These are phyloP conservation scores for Pyrrhia umbra DNA, from an alignment of 2,888 invertebrate genomes.

Conservation along the genomic window DNA sequence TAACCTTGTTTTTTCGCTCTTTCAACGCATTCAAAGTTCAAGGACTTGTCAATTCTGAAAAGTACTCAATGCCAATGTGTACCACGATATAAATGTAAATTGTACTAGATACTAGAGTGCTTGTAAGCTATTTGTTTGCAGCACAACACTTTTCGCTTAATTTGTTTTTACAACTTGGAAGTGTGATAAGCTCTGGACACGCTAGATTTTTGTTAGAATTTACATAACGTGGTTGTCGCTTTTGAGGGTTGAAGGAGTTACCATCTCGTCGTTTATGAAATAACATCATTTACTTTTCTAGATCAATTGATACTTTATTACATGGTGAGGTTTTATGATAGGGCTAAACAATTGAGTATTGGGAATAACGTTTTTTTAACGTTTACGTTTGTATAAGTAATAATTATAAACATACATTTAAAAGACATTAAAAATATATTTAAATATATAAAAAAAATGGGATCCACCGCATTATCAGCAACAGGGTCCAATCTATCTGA, in stretches of 20 bases:
- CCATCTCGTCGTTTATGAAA: background rate
- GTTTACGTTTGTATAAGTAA: too few relatives aligned
- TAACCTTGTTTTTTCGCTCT: background rate
- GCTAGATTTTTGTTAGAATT: constrained; percentile 21
- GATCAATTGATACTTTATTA: too few relatives aligned
- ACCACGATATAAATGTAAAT: constrained; percentile 17
- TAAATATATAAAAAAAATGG: too few relatives aligned
- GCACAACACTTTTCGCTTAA: background rate
- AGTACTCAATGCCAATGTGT: constrained; percentile 1
- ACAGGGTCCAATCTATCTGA: too few relatives aligned
- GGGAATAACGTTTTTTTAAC: too few relatives aligned
- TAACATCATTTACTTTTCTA: background rate
- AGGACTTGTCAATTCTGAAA: constrained; percentile 3
- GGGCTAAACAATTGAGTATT: too few relatives aligned
- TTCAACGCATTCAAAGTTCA: background rate
- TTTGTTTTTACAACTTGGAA: constrained; percentile 32
- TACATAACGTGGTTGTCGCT: constrained; percentile 11
- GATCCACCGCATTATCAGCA: too few relatives aligned
- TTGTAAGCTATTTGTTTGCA: constrained; percentile 14
- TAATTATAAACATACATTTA: too few relatives aligned
- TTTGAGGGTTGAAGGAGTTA: background rate
- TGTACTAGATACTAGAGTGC: background rate
- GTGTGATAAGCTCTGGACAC: constrained; percentile 19
- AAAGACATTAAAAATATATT: too few relatives aligned
- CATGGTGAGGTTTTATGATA: too few relatives aligned